Percentiles rank a stretch among this genome's conserved stretches.
These are phyloP conservation scores for Poeciliopsis retropinna DNA, from an alignment of 2,113 vertebrate species.

Conservation along the genomic window DNA sequence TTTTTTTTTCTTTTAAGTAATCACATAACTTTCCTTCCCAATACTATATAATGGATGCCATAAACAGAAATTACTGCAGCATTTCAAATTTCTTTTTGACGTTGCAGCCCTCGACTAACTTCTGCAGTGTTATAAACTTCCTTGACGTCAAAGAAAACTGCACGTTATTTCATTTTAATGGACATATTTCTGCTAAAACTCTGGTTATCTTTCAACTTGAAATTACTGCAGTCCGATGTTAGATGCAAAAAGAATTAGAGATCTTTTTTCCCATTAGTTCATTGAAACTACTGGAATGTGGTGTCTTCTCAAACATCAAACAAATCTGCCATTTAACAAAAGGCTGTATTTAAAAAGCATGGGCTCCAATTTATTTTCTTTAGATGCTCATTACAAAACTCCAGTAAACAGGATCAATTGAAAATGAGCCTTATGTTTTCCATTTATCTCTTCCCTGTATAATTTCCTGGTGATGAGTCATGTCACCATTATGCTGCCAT, in stretches of 20 bases:
- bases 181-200: slow-evolving; percentile 36
- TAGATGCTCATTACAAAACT: slow-evolving; percentile 34
- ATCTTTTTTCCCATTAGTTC: slow-evolving; percentile 35
- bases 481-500: slow-evolving; percentile 58
- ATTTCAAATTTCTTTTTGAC: slow-evolving; percentile 51
- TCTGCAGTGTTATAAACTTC: slow-evolving; percentile 30
- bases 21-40: slow-evolving; percentile 39
- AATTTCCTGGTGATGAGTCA: slow-evolving; percentile 62
- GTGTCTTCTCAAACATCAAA: slow-evolving; percentile 11
- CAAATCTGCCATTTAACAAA: slow-evolving; percentile 19
- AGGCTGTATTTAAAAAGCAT: slow-evolving; percentile 21
- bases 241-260: slow-evolving; percentile 16
- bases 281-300: slow-evolving; percentile 38
- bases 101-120: slow-evolving; percentile 24
- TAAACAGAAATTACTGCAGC: slow-evolving; percentile 41
- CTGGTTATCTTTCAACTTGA: slow-evolving; percentile 10
- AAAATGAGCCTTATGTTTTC: slow-evolving; percentile 56
- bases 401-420: slow-evolving; percentile 48
- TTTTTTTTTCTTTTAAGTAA: not conserved
- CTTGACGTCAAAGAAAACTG: slow-evolving; percentile 14
- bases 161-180: slow-evolving; percentile 22
- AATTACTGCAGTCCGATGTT: slow-evolving; percentile 11
- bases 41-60: slow-evolving; percentile 34
- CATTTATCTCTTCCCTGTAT: slow-evolving; percentile 48
- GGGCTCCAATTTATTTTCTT: slow-evolving; percentile 27